Evolutionary conservation across 2,888 invertebrate species (phyloP).

Genomic region (Camptogramma bilineatum): DNA sequence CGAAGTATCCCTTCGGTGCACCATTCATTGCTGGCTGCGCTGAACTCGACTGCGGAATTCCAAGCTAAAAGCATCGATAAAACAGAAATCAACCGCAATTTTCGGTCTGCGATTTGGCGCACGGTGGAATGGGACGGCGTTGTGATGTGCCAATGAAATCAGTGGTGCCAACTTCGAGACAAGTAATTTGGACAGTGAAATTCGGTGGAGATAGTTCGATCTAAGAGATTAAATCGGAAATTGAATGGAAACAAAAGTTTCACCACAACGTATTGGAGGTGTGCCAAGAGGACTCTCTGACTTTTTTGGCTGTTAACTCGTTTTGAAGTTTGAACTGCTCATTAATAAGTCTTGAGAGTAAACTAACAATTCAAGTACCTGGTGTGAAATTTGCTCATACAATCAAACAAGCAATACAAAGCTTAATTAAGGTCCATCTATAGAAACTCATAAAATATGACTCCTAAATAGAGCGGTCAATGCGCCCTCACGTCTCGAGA

Average conservation of each 20-base stretch:
- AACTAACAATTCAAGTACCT: slow-evolving; percentile 4
- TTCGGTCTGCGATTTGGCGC: slow-evolving; percentile 56
- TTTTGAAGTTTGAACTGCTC: slow-evolving; percentile 21
- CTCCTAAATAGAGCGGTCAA: slow-evolving; percentile 73
- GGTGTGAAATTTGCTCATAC: slow-evolving; percentile 2
- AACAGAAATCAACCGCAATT: slow-evolving; percentile 54
- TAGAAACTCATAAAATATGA: slow-evolving; percentile 51
- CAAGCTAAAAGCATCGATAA: slow-evolving; percentile 51
- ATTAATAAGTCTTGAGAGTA: slow-evolving; percentile 20
- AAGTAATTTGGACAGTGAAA: slow-evolving; percentile 44
- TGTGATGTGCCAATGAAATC: slow-evolving; percentile 49
- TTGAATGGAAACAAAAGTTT: slow-evolving; percentile 40
- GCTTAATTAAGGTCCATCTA: slow-evolving; percentile 49
- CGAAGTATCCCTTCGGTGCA: slow-evolving; percentile 54
- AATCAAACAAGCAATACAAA: slow-evolving; percentile 20
- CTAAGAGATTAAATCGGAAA: slow-evolving; percentile 44
- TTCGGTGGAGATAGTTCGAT: slow-evolving; percentile 37
- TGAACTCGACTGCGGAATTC: slow-evolving; percentile 48
- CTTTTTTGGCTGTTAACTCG: slow-evolving; percentile 33
- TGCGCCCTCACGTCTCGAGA: slow-evolving; percentile 77
- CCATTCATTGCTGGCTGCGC: slow-evolving; percentile 60
- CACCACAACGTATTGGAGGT: slow-evolving; percentile 40
- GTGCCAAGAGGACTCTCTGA: slow-evolving; percentile 34
- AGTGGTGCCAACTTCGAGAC: slow-evolving; percentile 48
- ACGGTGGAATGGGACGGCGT: slow-evolving; percentile 30